Conservation (phyloP, 2,797 vertebrate species). For the Thripadectes ignobilis region DNA sequence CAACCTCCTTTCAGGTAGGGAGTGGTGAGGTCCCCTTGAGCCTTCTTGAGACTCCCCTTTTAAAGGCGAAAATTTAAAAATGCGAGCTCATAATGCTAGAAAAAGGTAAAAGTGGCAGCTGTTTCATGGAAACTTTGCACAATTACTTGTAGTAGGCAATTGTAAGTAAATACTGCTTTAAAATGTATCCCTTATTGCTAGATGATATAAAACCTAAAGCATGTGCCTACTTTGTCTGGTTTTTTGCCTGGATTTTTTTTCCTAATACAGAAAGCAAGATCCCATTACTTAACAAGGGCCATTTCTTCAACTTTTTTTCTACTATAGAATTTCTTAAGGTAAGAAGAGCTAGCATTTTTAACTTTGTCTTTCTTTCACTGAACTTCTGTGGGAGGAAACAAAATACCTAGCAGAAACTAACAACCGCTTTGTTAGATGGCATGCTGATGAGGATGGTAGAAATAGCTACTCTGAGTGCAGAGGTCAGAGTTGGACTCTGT, state of each 20-base stretch:
- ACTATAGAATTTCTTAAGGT: background rate
- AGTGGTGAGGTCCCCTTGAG: background rate
- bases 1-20: background rate
- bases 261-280: background rate
- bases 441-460: background rate
- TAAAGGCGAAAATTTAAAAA: background rate
- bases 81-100: background rate
- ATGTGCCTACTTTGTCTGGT: accelerated
- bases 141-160: background rate
- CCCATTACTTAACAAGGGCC: background rate
- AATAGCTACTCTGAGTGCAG: background rate
- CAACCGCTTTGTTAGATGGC: background rate
- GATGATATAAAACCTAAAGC: background rate
- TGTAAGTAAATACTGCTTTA: background rate
- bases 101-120: background rate
- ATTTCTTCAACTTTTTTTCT: background rate
- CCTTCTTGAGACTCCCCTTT: background rate
- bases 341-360: background rate
- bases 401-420: background rate
- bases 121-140: background rate
- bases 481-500: background rate
- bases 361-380: background rate
- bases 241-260: background rate
- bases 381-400: background rate
- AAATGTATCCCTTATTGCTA: background rate